Base-by-base conservation (phyloP, 2,113 vertebrate genomes). In the Pteronura brasiliensis region DNA sequence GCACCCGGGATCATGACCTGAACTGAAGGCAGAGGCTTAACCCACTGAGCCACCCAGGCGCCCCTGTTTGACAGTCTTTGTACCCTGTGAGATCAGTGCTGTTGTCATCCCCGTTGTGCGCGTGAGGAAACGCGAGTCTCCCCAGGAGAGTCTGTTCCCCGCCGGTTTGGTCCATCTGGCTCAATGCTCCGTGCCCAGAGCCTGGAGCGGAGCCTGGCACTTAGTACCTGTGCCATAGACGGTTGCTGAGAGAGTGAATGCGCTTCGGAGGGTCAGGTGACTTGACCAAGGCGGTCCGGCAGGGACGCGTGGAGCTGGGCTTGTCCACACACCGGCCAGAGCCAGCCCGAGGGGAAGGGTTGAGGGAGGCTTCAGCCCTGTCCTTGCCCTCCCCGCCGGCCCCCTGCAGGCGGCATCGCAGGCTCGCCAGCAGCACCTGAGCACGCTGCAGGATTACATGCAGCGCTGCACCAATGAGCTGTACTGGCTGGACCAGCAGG, bases 401-500 rank as follows among this genome's bases (percentile, higher is more conserved):
- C 71, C 21, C 21, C 52, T 2, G 12, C 79, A 98, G 97, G 92
- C 96, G 4, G 98, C 97, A 1, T 99, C 99, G 0, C 98, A 99
- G 34, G 98, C 98, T 15, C 99, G 99, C 61, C 99, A 99, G 99
- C 99, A 98, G 96, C 98, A 99, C 98, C 98, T 99, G 98, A 98
- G 98, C 92, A 99, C 98, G 2, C 98, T 99, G 98, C 99, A 99
- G 84, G 99, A 99, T 96, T 99, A 99, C 98, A 99, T 99, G 99
- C 99, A 99, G 98, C 99, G 99, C 97, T 99, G 99, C 99, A 99
- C 99, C 98, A 99, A 99, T 11, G 99, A 99, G 98, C 99, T 99
- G 47, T 99, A 99, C 99, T 99, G 99, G 99, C 99, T 99, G 98
- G 99, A 99, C 98, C 99, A 99, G 98, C 99, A 99, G 98, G 99